A percentile compares a stretch with the other conserved stretches of the same genome.
These are phyloP conservation scores for Protobothrops mucrosquamatus DNA, from an alignment of 2,113 vertebrate genomes.

Conservation along the genomic window DNA sequence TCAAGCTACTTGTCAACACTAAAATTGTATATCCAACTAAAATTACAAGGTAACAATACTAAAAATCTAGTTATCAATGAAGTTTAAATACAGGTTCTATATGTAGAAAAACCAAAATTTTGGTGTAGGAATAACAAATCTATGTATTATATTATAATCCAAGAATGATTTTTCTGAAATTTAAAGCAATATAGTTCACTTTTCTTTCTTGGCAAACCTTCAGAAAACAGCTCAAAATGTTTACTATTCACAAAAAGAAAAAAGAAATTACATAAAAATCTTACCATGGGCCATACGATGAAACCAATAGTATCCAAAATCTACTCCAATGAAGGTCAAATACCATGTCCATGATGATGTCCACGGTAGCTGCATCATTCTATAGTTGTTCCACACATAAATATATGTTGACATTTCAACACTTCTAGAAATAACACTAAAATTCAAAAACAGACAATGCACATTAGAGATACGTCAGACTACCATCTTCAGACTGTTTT, in stretches of 20 bases:
- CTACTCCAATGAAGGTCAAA: conserved; percentile 84
- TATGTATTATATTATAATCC: not conserved
- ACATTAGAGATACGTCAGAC: not conserved
- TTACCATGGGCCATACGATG: conserved; percentile 87
- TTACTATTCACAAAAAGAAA: not conserved
- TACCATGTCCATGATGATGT: conserved; percentile 90
- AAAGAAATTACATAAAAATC: conserved; percentile 14
- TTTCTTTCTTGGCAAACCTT: not conserved
- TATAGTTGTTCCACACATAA: conserved; percentile 84
- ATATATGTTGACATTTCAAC: conserved; percentile 82
- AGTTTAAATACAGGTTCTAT: not conserved
- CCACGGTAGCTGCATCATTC: conserved; percentile 82
- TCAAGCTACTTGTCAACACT: not conserved
- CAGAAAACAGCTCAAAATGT: not conserved
- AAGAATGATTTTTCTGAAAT: not conserved
- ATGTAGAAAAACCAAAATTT: not conserved
- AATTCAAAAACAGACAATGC: conserved; percentile 13
- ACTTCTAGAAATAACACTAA: conserved; percentile 79
- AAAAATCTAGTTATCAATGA: not conserved
- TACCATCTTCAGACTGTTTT: not conserved
- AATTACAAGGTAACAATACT: not conserved
- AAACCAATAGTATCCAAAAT: conserved; percentile 90
- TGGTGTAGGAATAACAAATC: not conserved
- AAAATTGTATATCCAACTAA: not conserved
- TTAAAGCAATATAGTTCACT: not conserved